phyloP scores from a whole-genome alignment of 23 tunicate genomes.

The Oikopleura albicans region DNA sequence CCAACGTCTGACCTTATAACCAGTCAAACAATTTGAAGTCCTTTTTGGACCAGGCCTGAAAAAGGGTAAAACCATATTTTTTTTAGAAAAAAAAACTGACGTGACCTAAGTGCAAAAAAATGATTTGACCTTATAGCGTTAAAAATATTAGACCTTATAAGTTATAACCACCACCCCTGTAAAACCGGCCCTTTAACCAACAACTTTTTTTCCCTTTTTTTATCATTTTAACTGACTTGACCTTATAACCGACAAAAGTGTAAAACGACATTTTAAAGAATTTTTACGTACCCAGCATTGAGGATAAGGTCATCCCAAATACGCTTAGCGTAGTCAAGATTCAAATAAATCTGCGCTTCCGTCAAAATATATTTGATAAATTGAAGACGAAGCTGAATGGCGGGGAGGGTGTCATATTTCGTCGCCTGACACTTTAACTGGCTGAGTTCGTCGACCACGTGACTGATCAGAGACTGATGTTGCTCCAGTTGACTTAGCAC shows the following conservation, averaged over 20 bases:
- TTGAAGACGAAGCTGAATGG: not conserved
- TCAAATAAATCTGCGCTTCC: conserved; percentile 23
- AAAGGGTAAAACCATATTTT: too few species aligned
- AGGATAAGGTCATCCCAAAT: conserved; percentile 18
- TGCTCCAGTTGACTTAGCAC: not conserved
- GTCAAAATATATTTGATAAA: conserved; percentile 10
- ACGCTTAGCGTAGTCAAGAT: conserved; percentile 19
- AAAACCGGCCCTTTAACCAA: too few species aligned
- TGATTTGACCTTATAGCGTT: too few species aligned
- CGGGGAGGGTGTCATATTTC: not conserved
- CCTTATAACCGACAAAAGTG: conserved; percentile 13
- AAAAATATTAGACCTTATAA: too few species aligned
- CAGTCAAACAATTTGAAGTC: too few species aligned
- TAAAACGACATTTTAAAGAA: conserved; percentile 18
- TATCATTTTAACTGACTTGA: too few species aligned
- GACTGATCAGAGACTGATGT: not conserved
- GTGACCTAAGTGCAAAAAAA: too few species aligned
- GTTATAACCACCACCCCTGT: too few species aligned
- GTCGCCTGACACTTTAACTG: not conserved
- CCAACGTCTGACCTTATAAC: too few species aligned
- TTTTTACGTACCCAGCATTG: not conserved
- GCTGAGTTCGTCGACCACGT: not conserved
- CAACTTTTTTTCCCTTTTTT: too few species aligned
- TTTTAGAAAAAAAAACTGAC: too few species aligned
- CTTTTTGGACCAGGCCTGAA: too few species aligned